A percentile compares a stretch with the other conserved stretches of the same genome.
phyloP scores from a whole-genome alignment of 2,888 invertebrate genomes.

The Eremobia ochroleuca region DNA sequence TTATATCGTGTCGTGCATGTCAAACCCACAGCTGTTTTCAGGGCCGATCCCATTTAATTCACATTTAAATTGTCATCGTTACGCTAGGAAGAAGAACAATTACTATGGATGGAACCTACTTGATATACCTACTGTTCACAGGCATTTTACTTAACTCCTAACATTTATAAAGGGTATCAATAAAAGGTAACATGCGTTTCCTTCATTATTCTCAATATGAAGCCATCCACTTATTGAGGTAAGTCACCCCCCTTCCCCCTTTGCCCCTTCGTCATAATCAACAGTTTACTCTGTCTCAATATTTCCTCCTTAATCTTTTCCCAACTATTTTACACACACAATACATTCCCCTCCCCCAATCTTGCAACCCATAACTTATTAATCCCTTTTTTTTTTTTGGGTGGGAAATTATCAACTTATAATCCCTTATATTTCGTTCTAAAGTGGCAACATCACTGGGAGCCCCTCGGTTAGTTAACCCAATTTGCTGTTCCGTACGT shows the following conservation, averaged over 20 bases:
- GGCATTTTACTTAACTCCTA: neutral
- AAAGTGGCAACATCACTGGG: slow-evolving; percentile 45
- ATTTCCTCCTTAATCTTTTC: neutral
- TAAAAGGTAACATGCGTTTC: neutral
- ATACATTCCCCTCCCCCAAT: neutral
- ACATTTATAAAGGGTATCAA: neutral
- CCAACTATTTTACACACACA: neutral
- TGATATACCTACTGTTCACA: too few relatives aligned
- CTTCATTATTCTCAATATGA: neutral
- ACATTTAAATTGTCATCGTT: too few relatives aligned
- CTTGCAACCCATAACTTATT: neutral
- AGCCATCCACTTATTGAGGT: neutral
- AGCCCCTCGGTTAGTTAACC: slow-evolving; percentile 60
- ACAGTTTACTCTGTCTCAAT: neutral
- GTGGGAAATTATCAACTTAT: too few relatives aligned
- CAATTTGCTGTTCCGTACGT: slow-evolving; percentile 60
- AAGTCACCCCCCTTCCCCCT: too few relatives aligned
- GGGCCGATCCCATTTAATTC: too few relatives aligned
- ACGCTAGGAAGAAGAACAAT: too few relatives aligned
- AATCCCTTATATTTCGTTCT: neutral
- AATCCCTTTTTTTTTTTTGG: too few relatives aligned
- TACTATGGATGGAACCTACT: too few relatives aligned
- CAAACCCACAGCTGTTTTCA: too few relatives aligned
- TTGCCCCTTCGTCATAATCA: neutral
- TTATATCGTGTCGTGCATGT: too few relatives aligned